A percentile compares a stretch with the other conserved stretches of the same genome.
Evolutionary conservation across 2,888 invertebrate genomes (phyloP).

Genomic region (Rapana venosa): DNA sequence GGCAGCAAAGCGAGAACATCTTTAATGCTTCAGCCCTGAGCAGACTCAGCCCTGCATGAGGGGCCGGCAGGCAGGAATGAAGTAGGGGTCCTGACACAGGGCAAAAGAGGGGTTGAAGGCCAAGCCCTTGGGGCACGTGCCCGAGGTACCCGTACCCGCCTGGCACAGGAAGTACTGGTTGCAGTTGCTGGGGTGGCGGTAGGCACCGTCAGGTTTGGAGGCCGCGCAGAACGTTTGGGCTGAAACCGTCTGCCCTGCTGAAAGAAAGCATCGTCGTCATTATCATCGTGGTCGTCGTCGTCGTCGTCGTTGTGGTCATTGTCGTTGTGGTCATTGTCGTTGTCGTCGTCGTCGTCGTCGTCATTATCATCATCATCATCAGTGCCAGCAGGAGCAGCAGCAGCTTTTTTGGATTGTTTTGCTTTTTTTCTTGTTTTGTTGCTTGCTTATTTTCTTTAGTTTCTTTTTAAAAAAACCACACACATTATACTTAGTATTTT

Average conservation of each 20-base stretch:
- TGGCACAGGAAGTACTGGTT: slow-evolving; percentile 51
- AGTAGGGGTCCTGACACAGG: slow-evolving; percentile 42
- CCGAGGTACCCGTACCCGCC: slow-evolving; percentile 11
- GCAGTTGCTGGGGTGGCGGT: slow-evolving; percentile 49
- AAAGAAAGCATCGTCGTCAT: neutral
- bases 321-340: neutral
- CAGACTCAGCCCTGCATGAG: neutral
- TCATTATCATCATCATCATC: neutral
- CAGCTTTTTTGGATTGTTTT: no score
- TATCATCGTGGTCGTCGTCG: neutral
- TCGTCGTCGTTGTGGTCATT: neutral
- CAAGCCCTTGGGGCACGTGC: slow-evolving; percentile 15
- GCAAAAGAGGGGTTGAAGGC: slow-evolving; percentile 29
- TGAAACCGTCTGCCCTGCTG: slow-evolving; percentile 38
- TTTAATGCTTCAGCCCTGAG: neutral
- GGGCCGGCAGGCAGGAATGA: slow-evolving; percentile 34
- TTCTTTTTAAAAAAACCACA: no score
- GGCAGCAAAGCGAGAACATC: no score
- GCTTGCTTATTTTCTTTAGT: no score
- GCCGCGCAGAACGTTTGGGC: slow-evolving; percentile 50
- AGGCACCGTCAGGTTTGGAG: slow-evolving; percentile 45
- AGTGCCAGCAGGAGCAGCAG: no score
- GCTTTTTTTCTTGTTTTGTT: no score
- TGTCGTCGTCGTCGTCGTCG: neutral
- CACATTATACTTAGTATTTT: no score